phyloP scores from a whole-genome alignment of 2,888 invertebrate genomes.

The Hirtodrosophila duncani region DNA sequence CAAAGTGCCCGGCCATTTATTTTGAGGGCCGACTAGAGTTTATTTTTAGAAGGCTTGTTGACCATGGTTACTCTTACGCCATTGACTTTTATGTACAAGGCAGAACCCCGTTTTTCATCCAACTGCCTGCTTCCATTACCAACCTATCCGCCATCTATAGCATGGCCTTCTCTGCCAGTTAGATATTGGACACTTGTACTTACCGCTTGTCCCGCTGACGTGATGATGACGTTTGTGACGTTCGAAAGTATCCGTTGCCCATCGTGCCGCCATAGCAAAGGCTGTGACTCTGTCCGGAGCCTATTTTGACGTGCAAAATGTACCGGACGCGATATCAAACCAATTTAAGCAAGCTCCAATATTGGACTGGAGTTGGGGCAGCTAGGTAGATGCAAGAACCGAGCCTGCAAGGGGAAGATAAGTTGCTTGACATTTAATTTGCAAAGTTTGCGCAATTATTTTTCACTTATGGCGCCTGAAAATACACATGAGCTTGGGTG shows the following conservation, averaged over 20 bases:
- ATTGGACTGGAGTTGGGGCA: background rate
- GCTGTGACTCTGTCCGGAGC: slow-evolving; percentile 80
- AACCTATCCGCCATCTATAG: background rate
- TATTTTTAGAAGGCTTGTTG: no score
- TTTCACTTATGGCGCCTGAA: slow-evolving; percentile 11
- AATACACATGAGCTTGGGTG: slow-evolving; percentile 11
- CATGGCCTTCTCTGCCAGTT: background rate
- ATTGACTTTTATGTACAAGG: no score
- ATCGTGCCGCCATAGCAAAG: slow-evolving; percentile 79
- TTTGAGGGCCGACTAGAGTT: no score
- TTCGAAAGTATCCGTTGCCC: slow-evolving; percentile 79
- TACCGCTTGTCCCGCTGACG: slow-evolving; percentile 80
- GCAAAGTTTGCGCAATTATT: slow-evolving; percentile 41
- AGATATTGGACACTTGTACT: slow-evolving; percentile 48
- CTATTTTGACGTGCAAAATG: slow-evolving; percentile 79
- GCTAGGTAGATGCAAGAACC: slow-evolving; percentile 12
- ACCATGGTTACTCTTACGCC: no score
- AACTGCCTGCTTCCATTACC: background rate
- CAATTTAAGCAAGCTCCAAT: slow-evolving; percentile 7
- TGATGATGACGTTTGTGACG: slow-evolving; percentile 75
- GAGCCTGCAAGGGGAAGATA: slow-evolving; percentile 50
- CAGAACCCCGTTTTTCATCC: no score
- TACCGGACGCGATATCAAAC: slow-evolving; percentile 45
- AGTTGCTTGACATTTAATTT: slow-evolving; percentile 29
- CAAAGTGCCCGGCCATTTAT: no score